These are phyloP conservation scores for Agrypnia vestita DNA, from an alignment of 1,140 invertebrate genomes.

Conservation along the genomic window DNA sequence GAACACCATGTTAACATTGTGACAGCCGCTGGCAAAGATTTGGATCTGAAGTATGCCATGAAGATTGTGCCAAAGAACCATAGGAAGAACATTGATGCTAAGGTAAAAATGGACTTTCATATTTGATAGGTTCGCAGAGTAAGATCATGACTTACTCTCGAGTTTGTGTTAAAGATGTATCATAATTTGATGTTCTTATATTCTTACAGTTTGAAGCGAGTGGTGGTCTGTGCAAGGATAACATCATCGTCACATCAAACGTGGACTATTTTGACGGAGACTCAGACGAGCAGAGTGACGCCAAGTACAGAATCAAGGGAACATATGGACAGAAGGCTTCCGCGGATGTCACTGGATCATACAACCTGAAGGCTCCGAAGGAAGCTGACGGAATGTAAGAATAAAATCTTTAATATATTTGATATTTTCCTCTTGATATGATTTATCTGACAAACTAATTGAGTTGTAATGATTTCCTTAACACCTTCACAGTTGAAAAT, in stretches of 20 bases:
- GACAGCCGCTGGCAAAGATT: slow-evolving; percentile 1
- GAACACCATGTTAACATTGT: slow-evolving; percentile 18
- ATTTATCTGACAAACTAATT: too few species aligned
- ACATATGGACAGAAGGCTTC: slow-evolving; percentile 66
- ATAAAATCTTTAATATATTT: too few species aligned
- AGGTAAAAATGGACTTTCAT: slow-evolving; percentile 15
- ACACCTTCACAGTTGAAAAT: too few species aligned
- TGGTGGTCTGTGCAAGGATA: slow-evolving; percentile 7
- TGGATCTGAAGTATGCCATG: slow-evolving; percentile 13
- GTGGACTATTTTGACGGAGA: slow-evolving; percentile 36
- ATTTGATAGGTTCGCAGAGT: too few species aligned
- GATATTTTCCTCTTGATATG: too few species aligned
- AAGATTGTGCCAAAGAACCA: slow-evolving; percentile 23
- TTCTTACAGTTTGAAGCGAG: slow-evolving; percentile 11
- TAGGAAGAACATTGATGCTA: slow-evolving; percentile 3
- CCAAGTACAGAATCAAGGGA: slow-evolving; percentile 67
- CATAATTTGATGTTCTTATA: too few species aligned
- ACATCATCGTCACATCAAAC: background rate
- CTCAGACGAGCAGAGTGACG: slow-evolving; percentile 64
- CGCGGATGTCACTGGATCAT: slow-evolving; percentile 62
- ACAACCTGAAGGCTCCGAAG: slow-evolving; percentile 55
- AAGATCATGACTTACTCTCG: background rate
- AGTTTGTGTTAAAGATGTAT: too few species aligned
- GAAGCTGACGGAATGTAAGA: slow-evolving; percentile 65
- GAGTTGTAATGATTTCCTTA: too few species aligned